These are phyloP conservation scores for Gymnothorax javanicus DNA, from an alignment of 2,797 vertebrate species.

Conservation along the genomic window DNA sequence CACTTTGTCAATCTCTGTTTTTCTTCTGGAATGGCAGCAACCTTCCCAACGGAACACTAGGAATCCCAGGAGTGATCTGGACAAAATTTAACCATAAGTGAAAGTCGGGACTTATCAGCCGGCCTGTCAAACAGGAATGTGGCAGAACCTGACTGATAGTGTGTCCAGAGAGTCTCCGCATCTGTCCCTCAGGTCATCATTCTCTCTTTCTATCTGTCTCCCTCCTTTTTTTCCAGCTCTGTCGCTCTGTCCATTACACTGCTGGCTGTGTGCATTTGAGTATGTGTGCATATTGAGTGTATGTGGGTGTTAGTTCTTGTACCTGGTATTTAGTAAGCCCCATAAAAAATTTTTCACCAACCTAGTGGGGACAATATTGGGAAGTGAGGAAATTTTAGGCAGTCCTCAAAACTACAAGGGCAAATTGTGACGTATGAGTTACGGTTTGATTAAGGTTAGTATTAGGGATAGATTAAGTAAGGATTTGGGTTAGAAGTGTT, in stretches of 20 bases:
- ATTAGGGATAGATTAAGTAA: too few relatives aligned
- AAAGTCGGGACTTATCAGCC: slow-evolving; percentile 22
- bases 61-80: not conserved
- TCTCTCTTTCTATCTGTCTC: slow-evolving; percentile 15
- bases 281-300: not conserved
- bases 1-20: slow-evolving; percentile 8
- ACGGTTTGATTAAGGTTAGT: too few relatives aligned
- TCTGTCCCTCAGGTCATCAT: not conserved
- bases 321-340: too few relatives aligned
- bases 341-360: too few relatives aligned
- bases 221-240: not conserved
- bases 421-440: too few relatives aligned
- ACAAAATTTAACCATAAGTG: slow-evolving; percentile 17
- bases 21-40: not conserved
- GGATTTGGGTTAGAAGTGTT: too few relatives aligned
- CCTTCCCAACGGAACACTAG: not conserved
- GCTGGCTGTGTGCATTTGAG: not conserved
- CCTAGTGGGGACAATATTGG: too few relatives aligned
- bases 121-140: slow-evolving; percentile 8
- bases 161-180: not conserved
- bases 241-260: not conserved
- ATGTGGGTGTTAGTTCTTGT: not conserved
- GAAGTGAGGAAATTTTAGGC: too few relatives aligned
- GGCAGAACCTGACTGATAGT: slow-evolving; percentile 22
- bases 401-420: too few relatives aligned